A percentile compares a stretch with the other conserved stretches of the same genome.
Conservation (phyloP, 2,797 vertebrate species). For the Centropyge bicolor region DNA sequence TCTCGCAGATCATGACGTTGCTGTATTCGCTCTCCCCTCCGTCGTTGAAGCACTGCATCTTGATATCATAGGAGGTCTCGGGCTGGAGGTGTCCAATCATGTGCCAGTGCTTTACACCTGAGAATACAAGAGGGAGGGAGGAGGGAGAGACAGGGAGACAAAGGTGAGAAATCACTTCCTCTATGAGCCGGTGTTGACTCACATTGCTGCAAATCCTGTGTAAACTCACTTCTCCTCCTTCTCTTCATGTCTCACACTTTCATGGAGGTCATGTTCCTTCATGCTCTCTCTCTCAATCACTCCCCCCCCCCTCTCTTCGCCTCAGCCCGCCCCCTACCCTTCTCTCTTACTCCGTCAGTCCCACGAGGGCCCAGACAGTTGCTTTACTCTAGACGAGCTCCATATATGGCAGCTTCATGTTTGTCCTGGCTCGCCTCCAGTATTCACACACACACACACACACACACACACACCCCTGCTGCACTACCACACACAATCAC, state of each 20-base stretch:
- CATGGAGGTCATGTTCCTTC: slow-evolving; percentile 64
- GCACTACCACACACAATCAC: slow-evolving; percentile 46
- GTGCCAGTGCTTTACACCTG: slow-evolving; percentile 94
- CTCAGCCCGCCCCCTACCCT: not conserved
- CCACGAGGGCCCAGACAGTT: slow-evolving; percentile 77
- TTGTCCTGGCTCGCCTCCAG: slow-evolving; percentile 85
- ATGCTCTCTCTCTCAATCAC: slow-evolving; percentile 36
- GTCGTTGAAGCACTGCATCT: slow-evolving; percentile 96
- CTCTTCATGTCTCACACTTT: slow-evolving; percentile 49
- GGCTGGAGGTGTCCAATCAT: slow-evolving; percentile 94
- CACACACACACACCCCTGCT: slow-evolving; percentile 25
- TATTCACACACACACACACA: slow-evolving; percentile 51
- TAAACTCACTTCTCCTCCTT: slow-evolving; percentile 43
- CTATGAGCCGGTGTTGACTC: slow-evolving; percentile 54
- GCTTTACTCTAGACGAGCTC: slow-evolving; percentile 82
- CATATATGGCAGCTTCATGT: slow-evolving; percentile 87
- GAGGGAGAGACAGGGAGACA: slow-evolving; percentile 7
- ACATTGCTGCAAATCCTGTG: slow-evolving; percentile 34
- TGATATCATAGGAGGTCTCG: slow-evolving; percentile 97
- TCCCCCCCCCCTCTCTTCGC: not conserved
- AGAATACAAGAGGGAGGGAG: not conserved
- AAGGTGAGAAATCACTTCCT: slow-evolving; percentile 64
- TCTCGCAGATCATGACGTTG: slow-evolving; percentile 99
- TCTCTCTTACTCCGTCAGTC: slow-evolving; percentile 53
- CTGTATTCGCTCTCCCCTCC: slow-evolving; percentile 95